These are phyloP conservation scores for Neoscelio sp. DNA, from an alignment of 2,888 invertebrate genomes.

Conservation along the genomic window DNA sequence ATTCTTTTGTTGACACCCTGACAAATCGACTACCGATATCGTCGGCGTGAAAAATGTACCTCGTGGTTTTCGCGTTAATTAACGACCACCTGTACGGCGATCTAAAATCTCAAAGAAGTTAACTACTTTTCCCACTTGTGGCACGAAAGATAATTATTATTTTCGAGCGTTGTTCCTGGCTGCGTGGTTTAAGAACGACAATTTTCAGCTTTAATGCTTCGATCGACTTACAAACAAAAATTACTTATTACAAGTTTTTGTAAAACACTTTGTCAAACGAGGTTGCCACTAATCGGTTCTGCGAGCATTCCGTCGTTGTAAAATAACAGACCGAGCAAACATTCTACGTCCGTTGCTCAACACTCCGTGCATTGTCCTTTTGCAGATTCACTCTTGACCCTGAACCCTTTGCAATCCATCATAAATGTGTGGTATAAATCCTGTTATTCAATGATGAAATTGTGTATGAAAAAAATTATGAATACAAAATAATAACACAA, in stretches of 20 bases:
- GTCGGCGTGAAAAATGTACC: conserved; percentile 52
- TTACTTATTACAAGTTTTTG: no score
- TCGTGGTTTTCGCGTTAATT: conserved; percentile 45
- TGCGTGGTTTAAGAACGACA: no score
- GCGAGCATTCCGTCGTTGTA: conserved; percentile 51
- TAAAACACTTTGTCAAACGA: conserved; percentile 42
- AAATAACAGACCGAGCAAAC: conserved; percentile 32
- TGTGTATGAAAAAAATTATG: no score
- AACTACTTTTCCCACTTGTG: no score
- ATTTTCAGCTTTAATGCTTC: no score
- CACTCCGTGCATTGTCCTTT: conserved; percentile 36
- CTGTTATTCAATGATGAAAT: no score
- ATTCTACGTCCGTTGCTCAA: conserved; percentile 27
- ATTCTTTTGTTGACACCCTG: conserved; percentile 36
- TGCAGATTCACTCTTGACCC: conserved; percentile 38
- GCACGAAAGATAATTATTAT: no score
- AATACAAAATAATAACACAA: no score
- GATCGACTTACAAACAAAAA: no score
- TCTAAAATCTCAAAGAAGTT: not conserved
- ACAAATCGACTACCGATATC: conserved; percentile 53
- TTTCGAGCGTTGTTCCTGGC: no score
- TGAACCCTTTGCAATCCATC: conserved; percentile 41
- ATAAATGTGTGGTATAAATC: conserved; percentile 23
- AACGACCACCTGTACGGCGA: conserved; percentile 37
- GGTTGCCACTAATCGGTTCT: conserved; percentile 54